These are phyloP conservation scores for Pavo muticus DNA, from an alignment of 2,113 vertebrate genomes.

Conservation along the genomic window DNA sequence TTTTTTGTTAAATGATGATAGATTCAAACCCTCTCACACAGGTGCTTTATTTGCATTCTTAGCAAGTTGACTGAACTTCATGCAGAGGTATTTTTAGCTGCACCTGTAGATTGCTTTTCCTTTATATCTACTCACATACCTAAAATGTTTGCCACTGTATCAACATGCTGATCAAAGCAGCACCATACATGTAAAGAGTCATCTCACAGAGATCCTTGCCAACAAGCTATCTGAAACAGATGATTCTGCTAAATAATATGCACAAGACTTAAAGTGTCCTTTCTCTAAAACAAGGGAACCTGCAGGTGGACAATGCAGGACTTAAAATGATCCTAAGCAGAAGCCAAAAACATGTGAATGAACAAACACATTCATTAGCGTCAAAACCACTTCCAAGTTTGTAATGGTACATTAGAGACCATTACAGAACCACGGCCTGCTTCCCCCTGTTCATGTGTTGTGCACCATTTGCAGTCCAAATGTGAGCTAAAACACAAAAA, in stretches of 20 bases:
- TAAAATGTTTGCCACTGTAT: neutral
- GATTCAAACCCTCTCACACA: neutral
- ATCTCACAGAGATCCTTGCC: neutral
- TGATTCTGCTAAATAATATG: neutral
- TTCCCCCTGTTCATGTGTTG: neutral
- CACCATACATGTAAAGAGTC: neutral
- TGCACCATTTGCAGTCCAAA: neutral
- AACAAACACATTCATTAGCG: neutral
- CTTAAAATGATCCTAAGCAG: neutral
- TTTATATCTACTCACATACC: neutral
- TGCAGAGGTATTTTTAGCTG: conserved; percentile 16
- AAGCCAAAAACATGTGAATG: neutral
- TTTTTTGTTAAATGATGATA: neutral
- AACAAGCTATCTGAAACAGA: neutral
- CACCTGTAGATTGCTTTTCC: neutral
- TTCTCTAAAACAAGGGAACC: neutral
- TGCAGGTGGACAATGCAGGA: neutral
- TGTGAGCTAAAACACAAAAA: neutral
- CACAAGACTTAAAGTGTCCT: neutral
- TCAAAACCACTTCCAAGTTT: neutral
- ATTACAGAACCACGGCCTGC: neutral
- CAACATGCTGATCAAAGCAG: neutral
- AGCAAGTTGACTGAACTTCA: neutral
- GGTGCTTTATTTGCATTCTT: neutral
- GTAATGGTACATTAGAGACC: neutral